A percentile compares a stretch with the other conserved stretches of the same genome.
Evolutionary conservation across 2,797 vertebrate species (phyloP).

Genomic region (Acrocephalus scirpaceus): DNA sequence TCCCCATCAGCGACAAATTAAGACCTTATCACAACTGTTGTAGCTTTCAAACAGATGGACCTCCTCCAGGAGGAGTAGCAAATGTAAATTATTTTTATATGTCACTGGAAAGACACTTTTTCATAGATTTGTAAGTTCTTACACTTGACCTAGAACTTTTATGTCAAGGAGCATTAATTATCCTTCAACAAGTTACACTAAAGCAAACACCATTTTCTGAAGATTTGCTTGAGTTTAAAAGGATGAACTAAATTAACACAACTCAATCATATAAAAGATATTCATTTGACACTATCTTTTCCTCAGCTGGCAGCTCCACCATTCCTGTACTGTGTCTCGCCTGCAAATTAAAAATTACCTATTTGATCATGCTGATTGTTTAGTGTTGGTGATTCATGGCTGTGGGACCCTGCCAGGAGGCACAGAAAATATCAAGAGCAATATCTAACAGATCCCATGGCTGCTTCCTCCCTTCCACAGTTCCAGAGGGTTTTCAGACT

Average conservation of each 20-base stretch:
- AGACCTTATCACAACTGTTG: not conserved
- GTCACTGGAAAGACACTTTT: not conserved
- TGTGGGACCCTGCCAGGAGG: not conserved
- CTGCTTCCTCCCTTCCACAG: not conserved
- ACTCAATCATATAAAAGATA: not conserved
- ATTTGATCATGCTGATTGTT: not conserved
- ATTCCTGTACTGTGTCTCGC: not conserved
- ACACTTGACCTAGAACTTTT: constrained; percentile 26
- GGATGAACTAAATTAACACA: not conserved
- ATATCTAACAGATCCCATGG: not conserved
- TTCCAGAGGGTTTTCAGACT: not conserved
- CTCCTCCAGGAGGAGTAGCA: not conserved
- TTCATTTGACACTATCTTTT: not conserved
- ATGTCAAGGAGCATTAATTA: constrained; percentile 20
- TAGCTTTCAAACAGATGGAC: not conserved
- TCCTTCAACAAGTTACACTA: not conserved
- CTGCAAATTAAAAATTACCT: not conserved
- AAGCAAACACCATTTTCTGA: constrained; percentile 25
- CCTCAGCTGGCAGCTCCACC: not conserved
- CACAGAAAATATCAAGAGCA: not conserved
- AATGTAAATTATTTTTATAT: not conserved
- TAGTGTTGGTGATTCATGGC: not conserved
- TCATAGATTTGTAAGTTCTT: not conserved
- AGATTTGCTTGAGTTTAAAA: not conserved
- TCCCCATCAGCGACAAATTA: not conserved